Base-by-base conservation (phyloP, 2,113 vertebrate species). In the Cebidichthys violaceus region DNA sequence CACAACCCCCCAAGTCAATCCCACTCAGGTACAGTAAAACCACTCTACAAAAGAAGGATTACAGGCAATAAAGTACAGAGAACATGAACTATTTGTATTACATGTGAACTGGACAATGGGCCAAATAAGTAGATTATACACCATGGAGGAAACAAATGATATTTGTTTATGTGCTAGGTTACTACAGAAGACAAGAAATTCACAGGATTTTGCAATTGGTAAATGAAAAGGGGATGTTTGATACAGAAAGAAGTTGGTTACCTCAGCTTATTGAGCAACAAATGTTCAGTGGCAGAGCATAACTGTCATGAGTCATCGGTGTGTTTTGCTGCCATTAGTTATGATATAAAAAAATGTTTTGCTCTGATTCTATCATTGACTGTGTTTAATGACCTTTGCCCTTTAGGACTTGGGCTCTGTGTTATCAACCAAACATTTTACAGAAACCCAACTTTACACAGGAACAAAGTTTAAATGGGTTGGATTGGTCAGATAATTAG, bases 391-490 rank as follows among this genome's bases (percentile, higher is more conserved):
- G 75, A 55, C 64, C 75, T 82, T 90, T 83, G 72, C 70, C 39
- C 85, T 86, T 81, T 60, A 43, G 78, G 64, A 84, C 81, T 47
- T 78, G 37, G 55, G n/a, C 54, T 61, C 55, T 62, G 55, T 77
- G 79, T 43, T 85, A 64, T 79, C 77, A 68, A 0, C 13, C 37
- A 2, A 5, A 27, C 37, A 14, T 57, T 43, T 50, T n/a, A n/a
- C 35, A 57, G 72, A 82, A 70, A 70, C 3, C 11, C 1, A 55
- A 31, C 59, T 55, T 72, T 43, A 78, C 59, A 41, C 59, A 24
- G 76, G 87, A 81, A 64, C 88, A 91, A 91, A 92, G 89, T 83
- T 83, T 81, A n/a, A 74, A 69, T 65, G 41, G 31, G 79, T 64
- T 80, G 81, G 57, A 39, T 22, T 55, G 35, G 45, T 70, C 62